Percentiles rank a stretch among this genome's conserved stretches.
These are phyloP conservation scores for Gnathonemus longibarbis DNA, from an alignment of 2,113 vertebrate species.

Conservation along the genomic window DNA sequence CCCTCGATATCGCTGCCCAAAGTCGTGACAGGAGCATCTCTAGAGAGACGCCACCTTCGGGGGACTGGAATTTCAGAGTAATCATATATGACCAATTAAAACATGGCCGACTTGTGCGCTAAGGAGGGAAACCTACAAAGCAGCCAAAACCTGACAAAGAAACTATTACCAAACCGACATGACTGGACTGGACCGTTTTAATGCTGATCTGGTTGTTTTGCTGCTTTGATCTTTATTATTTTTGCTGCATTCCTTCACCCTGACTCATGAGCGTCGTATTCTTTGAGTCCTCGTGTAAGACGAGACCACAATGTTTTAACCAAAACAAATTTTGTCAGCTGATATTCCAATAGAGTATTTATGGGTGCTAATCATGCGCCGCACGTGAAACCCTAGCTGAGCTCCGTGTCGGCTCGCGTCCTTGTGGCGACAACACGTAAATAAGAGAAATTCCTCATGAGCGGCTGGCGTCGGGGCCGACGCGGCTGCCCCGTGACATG, in stretches of 20 bases:
- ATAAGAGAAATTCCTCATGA: not conserved
- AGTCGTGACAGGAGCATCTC: not conserved
- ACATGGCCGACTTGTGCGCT: not conserved
- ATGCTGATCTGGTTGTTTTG: not conserved
- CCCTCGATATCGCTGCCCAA: not conserved
- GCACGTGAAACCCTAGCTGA: not conserved
- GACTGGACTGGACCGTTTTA: not conserved
- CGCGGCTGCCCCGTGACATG: not conserved
- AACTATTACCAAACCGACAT: not conserved
- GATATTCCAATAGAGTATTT: conserved; percentile 4
- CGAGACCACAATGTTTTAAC: conserved; percentile 10
- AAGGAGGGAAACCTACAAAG: not conserved
- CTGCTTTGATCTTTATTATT: not conserved
- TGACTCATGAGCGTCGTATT: not conserved
- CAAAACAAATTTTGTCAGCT: conserved; percentile 12
- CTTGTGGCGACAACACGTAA: not conserved
- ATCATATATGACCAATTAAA: not conserved
- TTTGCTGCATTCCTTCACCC: not conserved
- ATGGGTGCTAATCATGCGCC: not conserved
- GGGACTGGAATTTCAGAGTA: not conserved
- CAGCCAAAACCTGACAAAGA: not conserved
- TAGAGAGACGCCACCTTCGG: not conserved
- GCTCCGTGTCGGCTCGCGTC: not conserved
- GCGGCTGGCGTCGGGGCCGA: not conserved
- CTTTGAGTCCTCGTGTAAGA: not conserved